A percentile compares a stretch with the other conserved stretches of the same genome.
These are phyloP conservation scores for Drosophila nigrodunni DNA, from an alignment of 1,140 invertebrate genomes.

Conservation along the genomic window DNA sequence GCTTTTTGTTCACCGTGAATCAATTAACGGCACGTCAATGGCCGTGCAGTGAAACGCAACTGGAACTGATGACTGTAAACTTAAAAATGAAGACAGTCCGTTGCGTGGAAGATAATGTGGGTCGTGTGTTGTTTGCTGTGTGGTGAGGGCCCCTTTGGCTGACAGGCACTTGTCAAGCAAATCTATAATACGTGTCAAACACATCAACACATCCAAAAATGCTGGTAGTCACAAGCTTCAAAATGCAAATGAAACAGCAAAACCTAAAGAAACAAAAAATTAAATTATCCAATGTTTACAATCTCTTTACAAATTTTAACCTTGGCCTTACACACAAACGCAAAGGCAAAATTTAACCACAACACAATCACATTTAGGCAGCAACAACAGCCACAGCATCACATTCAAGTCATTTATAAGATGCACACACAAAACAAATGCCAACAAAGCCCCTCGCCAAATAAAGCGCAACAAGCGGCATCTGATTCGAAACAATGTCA, in stretches of 20 bases:
- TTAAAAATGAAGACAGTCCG: background rate
- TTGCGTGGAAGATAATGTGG: constrained; percentile 56
- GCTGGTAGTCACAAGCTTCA: constrained; percentile 30
- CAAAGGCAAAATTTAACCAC: constrained; percentile 28
- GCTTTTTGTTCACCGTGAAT: constrained; percentile 54
- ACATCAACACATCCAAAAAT: constrained; percentile 48
- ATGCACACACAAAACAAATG: constrained; percentile 40
- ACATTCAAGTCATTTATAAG: constrained; percentile 54
- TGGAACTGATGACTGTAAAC: constrained; percentile 18
- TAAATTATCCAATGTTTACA: constrained; percentile 78
- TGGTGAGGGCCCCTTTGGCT: constrained; percentile 49
- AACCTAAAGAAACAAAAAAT: constrained; percentile 57
- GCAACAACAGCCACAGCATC: constrained; percentile 11
- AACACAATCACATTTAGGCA: constrained; percentile 35
- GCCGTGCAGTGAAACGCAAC: constrained; percentile 29
- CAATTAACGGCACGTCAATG: constrained; percentile 72
- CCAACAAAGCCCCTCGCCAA: constrained; percentile 38
- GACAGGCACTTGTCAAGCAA: constrained; percentile 77
- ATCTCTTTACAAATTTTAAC: constrained; percentile 81
- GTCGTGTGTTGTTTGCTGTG: constrained; percentile 63
- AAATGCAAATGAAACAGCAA: constrained; percentile 74
- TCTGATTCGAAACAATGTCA: constrained; percentile 71
- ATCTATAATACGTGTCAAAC: constrained; percentile 79
- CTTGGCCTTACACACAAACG: constrained; percentile 74
- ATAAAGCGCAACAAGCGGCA: constrained; percentile 69